phyloP scores from a whole-genome alignment of 1,140 invertebrate genomes.

The Hestina assimilis region DNA sequence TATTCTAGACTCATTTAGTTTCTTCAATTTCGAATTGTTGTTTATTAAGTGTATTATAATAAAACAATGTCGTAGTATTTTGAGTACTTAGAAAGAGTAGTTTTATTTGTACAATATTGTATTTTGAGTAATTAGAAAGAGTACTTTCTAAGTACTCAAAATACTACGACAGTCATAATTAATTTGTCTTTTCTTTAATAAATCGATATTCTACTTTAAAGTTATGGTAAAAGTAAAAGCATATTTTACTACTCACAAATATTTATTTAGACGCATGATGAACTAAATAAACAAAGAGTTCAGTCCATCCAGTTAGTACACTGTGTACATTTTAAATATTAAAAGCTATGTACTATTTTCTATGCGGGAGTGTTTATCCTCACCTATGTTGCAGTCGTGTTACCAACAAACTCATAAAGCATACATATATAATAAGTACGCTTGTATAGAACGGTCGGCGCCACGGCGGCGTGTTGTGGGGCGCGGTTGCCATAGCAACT shows the following conservation, averaged over 20 bases:
- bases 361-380: constrained; percentile 40
- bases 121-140: too few relatives aligned
- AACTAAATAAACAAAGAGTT: not conserved
- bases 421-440: constrained; percentile 53
- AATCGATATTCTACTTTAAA: too few relatives aligned
- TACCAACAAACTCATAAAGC: constrained; percentile 66
- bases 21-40: too few relatives aligned
- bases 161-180: too few relatives aligned
- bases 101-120: too few relatives aligned
- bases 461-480: constrained; percentile 73
- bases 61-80: too few relatives aligned
- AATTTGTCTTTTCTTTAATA: too few relatives aligned
- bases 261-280: not conserved
- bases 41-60: too few relatives aligned
- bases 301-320: not conserved
- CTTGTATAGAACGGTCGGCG: constrained; percentile 53
- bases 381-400: constrained; percentile 46
- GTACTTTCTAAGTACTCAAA: too few relatives aligned
- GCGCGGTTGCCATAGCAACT: constrained; percentile 61
- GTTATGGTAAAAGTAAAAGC: too few relatives aligned
- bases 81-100: too few relatives aligned
- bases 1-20: too few relatives aligned
- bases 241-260: not conserved
- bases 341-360: constrained; percentile 23
- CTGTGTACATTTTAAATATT: constrained; percentile 28